Percentiles rank a stretch among this genome's conserved stretches.
Evolutionary conservation across 1,140 invertebrate genomes (phyloP).

Genomic region (Drosophila ficusphila): DNA sequence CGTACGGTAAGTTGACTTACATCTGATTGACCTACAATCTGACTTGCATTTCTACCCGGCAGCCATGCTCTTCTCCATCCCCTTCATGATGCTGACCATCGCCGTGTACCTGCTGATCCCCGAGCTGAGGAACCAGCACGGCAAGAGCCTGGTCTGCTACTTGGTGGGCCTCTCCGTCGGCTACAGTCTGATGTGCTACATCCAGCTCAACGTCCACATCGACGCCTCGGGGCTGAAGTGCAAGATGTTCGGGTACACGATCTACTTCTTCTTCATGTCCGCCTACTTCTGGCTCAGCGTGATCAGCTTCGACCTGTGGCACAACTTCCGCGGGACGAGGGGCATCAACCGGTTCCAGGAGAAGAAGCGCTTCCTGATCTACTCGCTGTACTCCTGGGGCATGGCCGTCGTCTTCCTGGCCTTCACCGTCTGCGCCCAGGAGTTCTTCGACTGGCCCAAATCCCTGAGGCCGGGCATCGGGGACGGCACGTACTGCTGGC

Average conservation of each 20-base stretch:
- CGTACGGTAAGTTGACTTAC: slow-evolving; percentile 54
- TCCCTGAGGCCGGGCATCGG: slow-evolving; percentile 86
- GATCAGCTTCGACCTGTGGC: slow-evolving; percentile 91
- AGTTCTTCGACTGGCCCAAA: slow-evolving; percentile 79
- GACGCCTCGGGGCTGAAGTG: slow-evolving; percentile 43
- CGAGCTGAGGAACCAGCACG: slow-evolving; percentile 90
- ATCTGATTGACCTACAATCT: too few species aligned
- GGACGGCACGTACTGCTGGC: slow-evolving; percentile 86
- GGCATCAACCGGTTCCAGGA: slow-evolving; percentile 85
- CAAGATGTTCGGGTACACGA: slow-evolving; percentile 85
- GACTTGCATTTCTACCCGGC: slow-evolving; percentile 1
- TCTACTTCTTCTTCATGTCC: slow-evolving; percentile 90
- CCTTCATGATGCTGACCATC: slow-evolving; percentile 89
- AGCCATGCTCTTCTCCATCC: slow-evolving; percentile 89
- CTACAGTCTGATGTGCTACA: slow-evolving; percentile 86
- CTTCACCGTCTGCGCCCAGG: slow-evolving; percentile 85
- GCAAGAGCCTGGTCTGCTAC: slow-evolving; percentile 90
- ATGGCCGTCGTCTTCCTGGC: slow-evolving; percentile 85
- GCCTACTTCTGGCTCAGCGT: slow-evolving; percentile 92
- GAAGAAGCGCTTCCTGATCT: slow-evolving; percentile 87
- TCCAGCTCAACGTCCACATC: slow-evolving; percentile 84
- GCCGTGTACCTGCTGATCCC: slow-evolving; percentile 89
- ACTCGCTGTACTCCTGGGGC: slow-evolving; percentile 90
- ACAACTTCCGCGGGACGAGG: slow-evolving; percentile 88
- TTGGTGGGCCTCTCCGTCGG: slow-evolving; percentile 87